phyloP scores from a whole-genome alignment of 2,113 vertebrate genomes.

The Stigmatopora argus region DNA sequence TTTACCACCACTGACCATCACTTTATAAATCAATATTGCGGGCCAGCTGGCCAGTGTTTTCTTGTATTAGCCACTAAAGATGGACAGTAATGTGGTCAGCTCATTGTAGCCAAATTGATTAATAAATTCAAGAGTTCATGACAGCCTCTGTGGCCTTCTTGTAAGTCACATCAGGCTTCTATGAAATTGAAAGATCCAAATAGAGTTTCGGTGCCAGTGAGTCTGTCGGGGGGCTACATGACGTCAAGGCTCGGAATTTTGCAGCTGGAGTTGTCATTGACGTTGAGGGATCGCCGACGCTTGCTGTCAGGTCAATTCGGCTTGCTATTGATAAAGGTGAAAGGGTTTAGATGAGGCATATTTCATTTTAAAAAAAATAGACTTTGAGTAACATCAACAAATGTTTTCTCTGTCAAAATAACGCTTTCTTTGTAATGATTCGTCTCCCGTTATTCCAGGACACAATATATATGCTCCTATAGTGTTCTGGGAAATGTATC shows the following conservation, averaged over 20 bases:
- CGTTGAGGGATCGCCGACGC: slow-evolving; percentile 13
- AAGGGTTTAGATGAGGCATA: slow-evolving; percentile 7
- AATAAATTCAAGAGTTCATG: slow-evolving; percentile 65
- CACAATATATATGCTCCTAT: slow-evolving; percentile 36
- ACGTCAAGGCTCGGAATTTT: slow-evolving; percentile 36
- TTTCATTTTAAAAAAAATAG: slow-evolving; percentile 29
- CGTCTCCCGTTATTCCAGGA: slow-evolving; percentile 8
- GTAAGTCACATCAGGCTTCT: slow-evolving; percentile 57
- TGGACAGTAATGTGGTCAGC: slow-evolving; percentile 67
- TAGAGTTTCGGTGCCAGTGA: slow-evolving; percentile 57
- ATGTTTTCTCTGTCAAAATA: slow-evolving; percentile 25
- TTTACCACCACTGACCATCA: slow-evolving; percentile 61
- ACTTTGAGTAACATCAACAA: slow-evolving; percentile 20
- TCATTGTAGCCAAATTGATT: slow-evolving; percentile 67
- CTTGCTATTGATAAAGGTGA: neutral
- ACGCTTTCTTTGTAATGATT: slow-evolving; percentile 14
- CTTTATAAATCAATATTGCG: slow-evolving; percentile 66
- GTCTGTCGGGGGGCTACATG: slow-evolving; percentile 54
- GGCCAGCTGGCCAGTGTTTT: slow-evolving; percentile 71
- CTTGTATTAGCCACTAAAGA: slow-evolving; percentile 59
- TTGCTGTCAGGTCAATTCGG: neutral
- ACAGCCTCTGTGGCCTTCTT: slow-evolving; percentile 55
- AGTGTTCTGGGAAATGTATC: slow-evolving; percentile 54
- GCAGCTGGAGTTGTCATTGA: slow-evolving; percentile 21
- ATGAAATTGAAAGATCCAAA: slow-evolving; percentile 56